A percentile compares a stretch with the other conserved stretches of the same genome.
Conservation (phyloP, 2,797 vertebrate genomes). For the Myiothlypis chrysogaster region DNA sequence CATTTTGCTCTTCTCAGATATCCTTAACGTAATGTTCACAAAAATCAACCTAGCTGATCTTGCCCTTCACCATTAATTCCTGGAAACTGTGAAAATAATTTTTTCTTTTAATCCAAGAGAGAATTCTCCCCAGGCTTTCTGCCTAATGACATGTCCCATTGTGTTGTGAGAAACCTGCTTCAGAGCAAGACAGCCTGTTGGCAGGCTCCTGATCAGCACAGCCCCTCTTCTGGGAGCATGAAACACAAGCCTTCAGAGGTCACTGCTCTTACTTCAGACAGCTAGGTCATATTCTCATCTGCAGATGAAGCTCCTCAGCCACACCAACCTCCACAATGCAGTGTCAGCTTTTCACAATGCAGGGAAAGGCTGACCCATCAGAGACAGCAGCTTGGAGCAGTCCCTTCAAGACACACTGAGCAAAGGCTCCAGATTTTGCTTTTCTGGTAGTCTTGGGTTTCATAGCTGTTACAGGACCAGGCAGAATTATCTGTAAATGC, state of each 20-base stretch:
- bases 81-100: conserved; percentile 1
- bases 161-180: fast-evolving
- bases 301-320: neutral
- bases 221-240: neutral
- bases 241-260: neutral
- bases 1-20: neutral
- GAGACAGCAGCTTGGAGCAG: neutral
- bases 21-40: neutral
- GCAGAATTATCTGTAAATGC: neutral
- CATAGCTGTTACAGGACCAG: neutral
- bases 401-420: neutral
- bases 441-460: neutral
- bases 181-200: neutral
- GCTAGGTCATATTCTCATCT: neutral
- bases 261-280: neutral
- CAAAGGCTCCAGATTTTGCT: neutral
- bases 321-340: neutral
- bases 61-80: neutral
- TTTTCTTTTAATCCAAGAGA: conserved; percentile 1
- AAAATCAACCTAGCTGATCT: neutral
- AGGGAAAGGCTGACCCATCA: neutral
- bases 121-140: neutral
- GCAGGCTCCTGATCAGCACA: neutral
- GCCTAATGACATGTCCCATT: neutral
- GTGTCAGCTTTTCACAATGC: neutral